phyloP scores from a whole-genome alignment of 2,888 invertebrate genomes.

The Lepidonotus clava region DNA sequence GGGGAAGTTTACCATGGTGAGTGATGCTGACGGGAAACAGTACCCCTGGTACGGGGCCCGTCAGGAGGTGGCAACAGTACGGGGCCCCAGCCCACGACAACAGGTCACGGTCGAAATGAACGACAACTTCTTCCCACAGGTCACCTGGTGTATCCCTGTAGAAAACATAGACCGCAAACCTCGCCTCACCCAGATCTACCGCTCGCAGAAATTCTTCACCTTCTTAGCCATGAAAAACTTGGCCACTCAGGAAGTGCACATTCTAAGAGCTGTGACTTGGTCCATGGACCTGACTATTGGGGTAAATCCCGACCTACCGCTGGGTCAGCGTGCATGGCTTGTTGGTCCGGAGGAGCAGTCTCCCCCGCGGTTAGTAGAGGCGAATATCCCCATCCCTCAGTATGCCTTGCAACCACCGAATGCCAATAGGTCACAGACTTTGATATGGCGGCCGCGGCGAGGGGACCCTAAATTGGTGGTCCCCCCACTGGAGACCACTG shows the following conservation, averaged over 20 bases:
- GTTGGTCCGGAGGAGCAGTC: constrained; percentile 64
- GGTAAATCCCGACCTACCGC: constrained; percentile 74
- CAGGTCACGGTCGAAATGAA: constrained; percentile 78
- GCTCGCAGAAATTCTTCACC: constrained; percentile 80
- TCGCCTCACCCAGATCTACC: constrained; percentile 77
- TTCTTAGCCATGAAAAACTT: constrained; percentile 80
- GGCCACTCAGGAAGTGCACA: constrained; percentile 74
- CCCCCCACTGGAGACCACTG: constrained; percentile 70
- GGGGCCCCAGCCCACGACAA: constrained; percentile 76
- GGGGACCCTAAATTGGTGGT: constrained; percentile 77
- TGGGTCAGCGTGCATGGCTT: constrained; percentile 75
- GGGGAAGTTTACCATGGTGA: constrained; percentile 78
- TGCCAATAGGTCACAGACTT: constrained; percentile 78
- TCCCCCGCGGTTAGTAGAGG: constrained; percentile 58
- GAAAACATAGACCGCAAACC: constrained; percentile 74
- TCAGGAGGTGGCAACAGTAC: constrained; percentile 77
- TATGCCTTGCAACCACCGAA: constrained; percentile 78
- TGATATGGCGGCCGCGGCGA: constrained; percentile 77
- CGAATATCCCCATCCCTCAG: constrained; percentile 69
- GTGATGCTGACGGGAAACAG: constrained; percentile 80
- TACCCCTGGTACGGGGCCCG: constrained; percentile 80
- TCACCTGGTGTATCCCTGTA: constrained; percentile 79
- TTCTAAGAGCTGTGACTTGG: constrained; percentile 77
- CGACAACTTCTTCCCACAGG: constrained; percentile 80
- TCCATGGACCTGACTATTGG: constrained; percentile 77